Percentiles rank a stretch among this genome's conserved stretches.
Conservation (phyloP, 2,888 invertebrate genomes). For the Ecdyonurus torrentis region DNA sequence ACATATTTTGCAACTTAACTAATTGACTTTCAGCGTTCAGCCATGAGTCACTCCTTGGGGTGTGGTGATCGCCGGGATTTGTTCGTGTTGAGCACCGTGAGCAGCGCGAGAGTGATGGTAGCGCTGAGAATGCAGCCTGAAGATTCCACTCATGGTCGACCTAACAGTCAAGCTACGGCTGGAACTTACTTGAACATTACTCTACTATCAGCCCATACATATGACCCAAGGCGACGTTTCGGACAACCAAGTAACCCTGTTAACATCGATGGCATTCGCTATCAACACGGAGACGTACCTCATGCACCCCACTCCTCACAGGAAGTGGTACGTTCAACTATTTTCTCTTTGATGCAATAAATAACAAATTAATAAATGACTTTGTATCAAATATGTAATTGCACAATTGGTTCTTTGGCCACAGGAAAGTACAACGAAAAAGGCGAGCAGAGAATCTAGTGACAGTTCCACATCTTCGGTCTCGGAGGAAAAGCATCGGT, state of each 20-base stretch:
- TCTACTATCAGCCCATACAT: constrained; percentile 1
- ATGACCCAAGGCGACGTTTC: neutral
- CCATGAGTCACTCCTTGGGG: constrained; percentile 10
- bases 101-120: constrained; percentile 8
- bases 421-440: too few species aligned
- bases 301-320: neutral
- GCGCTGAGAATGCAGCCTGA: constrained; percentile 8
- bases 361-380: too few species aligned
- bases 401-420: too few species aligned
- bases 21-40: constrained; percentile 11
- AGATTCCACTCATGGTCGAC: constrained; percentile 4
- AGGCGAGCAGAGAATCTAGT: neutral
- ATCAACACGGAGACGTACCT: constrained; percentile 2
- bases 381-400: too few species aligned
- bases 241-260: constrained; percentile 1
- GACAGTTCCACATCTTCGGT: neutral
- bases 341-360: too few species aligned
- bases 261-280: neutral
- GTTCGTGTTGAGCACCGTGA: constrained; percentile 9
- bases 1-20: neutral
- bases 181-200: constrained; percentile 10
- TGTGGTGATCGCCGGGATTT: constrained; percentile 12
- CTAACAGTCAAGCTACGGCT: constrained; percentile 8
- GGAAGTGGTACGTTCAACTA: too few species aligned
- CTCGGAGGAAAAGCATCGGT: neutral